Evolutionary conservation across 2,797 vertebrate species (phyloP).

Genomic region (Rhynchotus rufescens): DNA sequence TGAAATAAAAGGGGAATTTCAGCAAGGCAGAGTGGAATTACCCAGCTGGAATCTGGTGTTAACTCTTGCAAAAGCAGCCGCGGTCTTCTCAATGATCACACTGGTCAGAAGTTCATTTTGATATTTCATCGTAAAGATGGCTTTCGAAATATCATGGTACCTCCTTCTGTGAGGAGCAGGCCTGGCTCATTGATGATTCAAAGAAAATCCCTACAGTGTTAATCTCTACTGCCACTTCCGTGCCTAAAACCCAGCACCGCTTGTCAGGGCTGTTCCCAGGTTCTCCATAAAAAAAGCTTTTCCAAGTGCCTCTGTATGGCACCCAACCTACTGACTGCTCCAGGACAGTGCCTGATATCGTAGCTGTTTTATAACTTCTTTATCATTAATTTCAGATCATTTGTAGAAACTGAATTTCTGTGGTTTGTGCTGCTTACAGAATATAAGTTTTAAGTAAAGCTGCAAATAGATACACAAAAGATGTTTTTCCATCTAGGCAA

Average conservation of each 20-base stretch:
- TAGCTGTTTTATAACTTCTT: not conserved
- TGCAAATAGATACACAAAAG: not conserved
- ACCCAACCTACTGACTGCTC: not conserved
- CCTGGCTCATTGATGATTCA: not conserved
- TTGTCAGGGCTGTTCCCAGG: not conserved
- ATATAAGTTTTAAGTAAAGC: not conserved
- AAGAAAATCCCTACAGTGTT: not conserved
- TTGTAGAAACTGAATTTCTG: not conserved
- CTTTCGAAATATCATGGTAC: not conserved
- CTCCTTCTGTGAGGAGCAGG: not conserved
- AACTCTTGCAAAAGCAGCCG: conserved; percentile 59
- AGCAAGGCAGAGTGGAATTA: conserved; percentile 68
- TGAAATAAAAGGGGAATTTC: conserved; percentile 71
- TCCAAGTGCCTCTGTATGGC: not conserved
- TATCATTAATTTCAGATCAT: not conserved
- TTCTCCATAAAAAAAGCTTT: not conserved
- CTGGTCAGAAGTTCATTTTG: conserved; percentile 24
- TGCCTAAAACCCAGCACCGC: not conserved
- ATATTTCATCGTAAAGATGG: not conserved
- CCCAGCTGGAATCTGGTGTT: conserved; percentile 46
- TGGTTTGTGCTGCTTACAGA: not conserved
- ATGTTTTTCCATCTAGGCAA: not conserved
- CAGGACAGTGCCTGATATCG: not conserved
- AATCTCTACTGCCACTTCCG: not conserved
- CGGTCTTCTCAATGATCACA: not conserved